Evolutionary conservation across 1,140 invertebrate species (phyloP).

Genomic region (Drosophila insularis): DNA sequence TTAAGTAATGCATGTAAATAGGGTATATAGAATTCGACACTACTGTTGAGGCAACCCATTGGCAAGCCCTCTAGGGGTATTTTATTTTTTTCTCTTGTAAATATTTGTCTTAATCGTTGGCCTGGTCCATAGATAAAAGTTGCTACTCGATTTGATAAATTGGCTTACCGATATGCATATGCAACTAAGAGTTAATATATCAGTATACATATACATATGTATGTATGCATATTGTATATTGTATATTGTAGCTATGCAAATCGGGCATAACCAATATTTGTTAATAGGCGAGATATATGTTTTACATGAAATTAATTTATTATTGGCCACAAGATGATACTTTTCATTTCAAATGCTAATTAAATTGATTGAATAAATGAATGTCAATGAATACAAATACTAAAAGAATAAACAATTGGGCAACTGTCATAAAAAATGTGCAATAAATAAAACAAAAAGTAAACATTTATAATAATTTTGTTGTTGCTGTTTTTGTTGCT

Average conservation of each 20-base stretch:
- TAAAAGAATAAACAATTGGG: slow-evolving; percentile 20
- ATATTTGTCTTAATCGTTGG: neutral
- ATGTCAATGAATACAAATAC: neutral
- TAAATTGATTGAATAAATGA: slow-evolving; percentile 8
- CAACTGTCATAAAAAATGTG: slow-evolving; percentile 8
- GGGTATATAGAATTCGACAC: too few species aligned
- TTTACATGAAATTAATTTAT: slow-evolving; percentile 11
- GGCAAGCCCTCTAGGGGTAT: too few species aligned
- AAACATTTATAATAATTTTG: slow-evolving; percentile 6
- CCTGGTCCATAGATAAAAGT: neutral
- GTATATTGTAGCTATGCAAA: neutral
- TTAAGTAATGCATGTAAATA: too few species aligned
- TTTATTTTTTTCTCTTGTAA: too few species aligned
- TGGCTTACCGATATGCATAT: neutral
- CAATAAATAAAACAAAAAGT: slow-evolving; percentile 19
- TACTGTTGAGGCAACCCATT: too few species aligned
- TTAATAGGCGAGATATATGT: slow-evolving; percentile 5
- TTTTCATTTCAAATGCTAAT: slow-evolving; percentile 9
- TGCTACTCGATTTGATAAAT: neutral
- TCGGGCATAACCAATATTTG: slow-evolving; percentile 3
- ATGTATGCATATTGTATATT: neutral
- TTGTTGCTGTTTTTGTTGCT: neutral
- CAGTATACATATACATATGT: neutral
- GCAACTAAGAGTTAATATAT: neutral
- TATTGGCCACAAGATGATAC: slow-evolving; percentile 4